A percentile compares a stretch with the other conserved stretches of the same genome.
Evolutionary conservation across 2,113 vertebrate genomes (phyloP).

Genomic region (Monopterus albus): DNA sequence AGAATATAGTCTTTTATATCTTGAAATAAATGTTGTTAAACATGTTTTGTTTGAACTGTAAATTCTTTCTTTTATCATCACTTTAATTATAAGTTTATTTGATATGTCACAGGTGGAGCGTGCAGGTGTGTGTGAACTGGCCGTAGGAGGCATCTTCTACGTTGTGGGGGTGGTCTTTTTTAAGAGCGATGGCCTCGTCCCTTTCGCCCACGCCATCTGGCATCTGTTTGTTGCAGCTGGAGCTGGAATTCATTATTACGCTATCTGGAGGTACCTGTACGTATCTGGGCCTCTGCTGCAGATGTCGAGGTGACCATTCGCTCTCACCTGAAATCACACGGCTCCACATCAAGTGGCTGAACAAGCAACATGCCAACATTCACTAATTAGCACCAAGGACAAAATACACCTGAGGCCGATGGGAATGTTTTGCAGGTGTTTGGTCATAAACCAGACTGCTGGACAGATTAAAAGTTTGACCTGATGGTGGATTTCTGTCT

Average conservation of each 20-base stretch:
- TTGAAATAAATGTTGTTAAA: too few relatives aligned
- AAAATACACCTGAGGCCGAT: neutral
- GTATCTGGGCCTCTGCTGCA: slow-evolving; percentile 66
- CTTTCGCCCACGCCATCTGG: slow-evolving; percentile 97
- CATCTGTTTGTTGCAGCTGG: slow-evolving; percentile 93
- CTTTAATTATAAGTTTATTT: neutral
- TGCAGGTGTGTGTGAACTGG: slow-evolving; percentile 90
- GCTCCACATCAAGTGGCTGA: neutral
- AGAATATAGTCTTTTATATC: too few relatives aligned
- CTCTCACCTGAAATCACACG: neutral
- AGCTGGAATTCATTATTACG: slow-evolving; percentile 91
- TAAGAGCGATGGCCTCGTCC: slow-evolving; percentile 92
- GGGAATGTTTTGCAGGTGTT: too few relatives aligned
- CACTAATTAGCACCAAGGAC: too few relatives aligned
- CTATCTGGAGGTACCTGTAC: slow-evolving; percentile 95
- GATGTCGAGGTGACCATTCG: slow-evolving; percentile 75
- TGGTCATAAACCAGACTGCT: too few relatives aligned
- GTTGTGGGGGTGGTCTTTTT: slow-evolving; percentile 92
- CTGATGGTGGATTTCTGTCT: too few relatives aligned
- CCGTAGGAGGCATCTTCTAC: slow-evolving; percentile 88
- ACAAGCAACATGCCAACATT: neutral
- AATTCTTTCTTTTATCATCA: neutral
- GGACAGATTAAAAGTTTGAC: too few relatives aligned
- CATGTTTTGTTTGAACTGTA: too few relatives aligned
- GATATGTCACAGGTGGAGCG: slow-evolving; percentile 85